Evolutionary conservation across 2,797 vertebrate genomes (phyloP), one percentile per base, ranked within the genome.

Genomic region (Bufotes viridis): DNA sequence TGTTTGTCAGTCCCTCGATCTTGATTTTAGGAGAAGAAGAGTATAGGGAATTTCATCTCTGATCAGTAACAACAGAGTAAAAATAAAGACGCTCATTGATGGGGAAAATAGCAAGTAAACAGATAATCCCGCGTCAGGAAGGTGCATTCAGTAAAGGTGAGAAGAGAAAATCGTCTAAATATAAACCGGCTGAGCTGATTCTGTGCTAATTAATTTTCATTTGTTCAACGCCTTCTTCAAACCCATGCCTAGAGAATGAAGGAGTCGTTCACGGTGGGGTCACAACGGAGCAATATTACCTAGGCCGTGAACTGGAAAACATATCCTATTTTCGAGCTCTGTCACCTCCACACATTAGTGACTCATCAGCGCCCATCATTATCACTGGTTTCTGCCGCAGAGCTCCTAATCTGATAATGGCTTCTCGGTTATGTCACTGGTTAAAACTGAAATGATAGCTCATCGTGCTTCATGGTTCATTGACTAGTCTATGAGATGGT

Each of bases 171-270:
- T 53, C 24, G 57, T 70, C 76, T 79, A 80, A 70, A 80, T 86
- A 79, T 86, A 80, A 58, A 42, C 85, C 42, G 24, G 24, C 85
- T 29, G 61, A 9, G 26, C 53, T 14, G 63, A 55, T 80, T 67
- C 85, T n/a, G 60, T 58, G 49, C 49, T 86, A 80, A 86, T 86
- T 86, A 86, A 86, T 86, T 79, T 80, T 9, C 76, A 79, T 63
- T 86, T 63, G 53, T 86, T 49, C 61, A 86, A 57, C 76, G 70
- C 63, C 76, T 86, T 69, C 75, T 79, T 34, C 76, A 86, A 86
- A 86, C 76, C 85, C 15, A 20, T 79, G 75, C 80, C 78, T 85
- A 85, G 67, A 34, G 29, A 34, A 34, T 34, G 29, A 34, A 34
- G 29, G 29, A 76, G 84, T 1, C 3, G 20, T 34, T 11, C 58